Base-by-base conservation (phyloP, 2,113 vertebrate species). In the Calonectris borealis region DNA sequence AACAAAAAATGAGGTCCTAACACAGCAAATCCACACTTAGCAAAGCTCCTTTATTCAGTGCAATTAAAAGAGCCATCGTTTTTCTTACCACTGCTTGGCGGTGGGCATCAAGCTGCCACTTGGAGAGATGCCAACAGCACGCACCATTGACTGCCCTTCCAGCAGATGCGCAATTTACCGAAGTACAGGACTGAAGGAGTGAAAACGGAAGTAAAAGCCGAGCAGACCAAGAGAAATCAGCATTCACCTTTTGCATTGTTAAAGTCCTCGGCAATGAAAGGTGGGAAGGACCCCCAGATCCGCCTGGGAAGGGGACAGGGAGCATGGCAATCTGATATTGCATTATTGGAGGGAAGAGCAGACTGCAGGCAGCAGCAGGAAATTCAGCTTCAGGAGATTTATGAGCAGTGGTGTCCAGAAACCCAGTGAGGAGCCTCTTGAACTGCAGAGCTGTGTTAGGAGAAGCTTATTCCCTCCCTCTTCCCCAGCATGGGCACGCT, bases 351-450 rank as follows among this genome's bases (percentile, higher is more conserved):
- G 58, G 49, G 81, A 88, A 89, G 51, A 92, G 78, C 88, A 94
- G 91, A 66, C 93, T 92, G 94, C 49, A 92, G 75, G 58, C 78
- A 97, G 77, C 83, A 95, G 90, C 71, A 95, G 81, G 86, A 91
- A 95, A 92, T 83, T 76, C 86, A 71, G 49, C 82, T 90, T 75
- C 48, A 44, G 75, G 90, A 96, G 91, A 97, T 95, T 96, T 96
- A 97, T 95, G 90, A 96, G 86, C 75, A 76, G 32, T 0, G 1
- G 81, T 92, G 68, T 92, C 96, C 94, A 86, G 93, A 96, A 97
- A 91, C 78, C 32, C 93, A 75, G 94, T 70, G 49, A 90, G 90
- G 54, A 91, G 49, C 86, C 75, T 96, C 90, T 89, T 88, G 84
- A 95, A 81, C 51, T 57, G 58, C 24, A 62, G 49, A 83, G 29